A percentile compares a stretch with the other conserved stretches of the same genome.
Conservation (phyloP, 2,797 vertebrate species). For the Galago senegalensis region DNA sequence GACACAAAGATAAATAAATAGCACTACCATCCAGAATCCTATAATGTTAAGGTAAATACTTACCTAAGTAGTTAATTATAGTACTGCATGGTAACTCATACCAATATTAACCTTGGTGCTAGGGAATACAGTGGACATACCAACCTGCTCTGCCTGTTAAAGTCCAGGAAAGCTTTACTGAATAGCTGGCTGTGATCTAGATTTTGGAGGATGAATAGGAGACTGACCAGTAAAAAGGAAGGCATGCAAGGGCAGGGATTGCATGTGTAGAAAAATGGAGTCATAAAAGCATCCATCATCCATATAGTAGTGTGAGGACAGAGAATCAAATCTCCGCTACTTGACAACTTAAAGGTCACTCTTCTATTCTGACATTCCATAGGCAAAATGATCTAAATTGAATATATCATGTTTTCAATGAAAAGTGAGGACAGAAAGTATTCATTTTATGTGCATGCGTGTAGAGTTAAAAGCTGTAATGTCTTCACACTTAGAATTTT, state of each 20-base stretch:
- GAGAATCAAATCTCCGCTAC: not conserved
- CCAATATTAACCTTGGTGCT: not conserved
- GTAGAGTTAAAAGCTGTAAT: not conserved
- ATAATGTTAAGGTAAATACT: not conserved
- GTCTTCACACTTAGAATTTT: slow-evolving; percentile 13
- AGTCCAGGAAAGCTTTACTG: slow-evolving; percentile 21
- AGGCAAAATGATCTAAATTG: slow-evolving; percentile 22
- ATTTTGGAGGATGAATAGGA: not conserved
- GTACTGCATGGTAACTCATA: not conserved
- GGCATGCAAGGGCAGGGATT: not conserved
- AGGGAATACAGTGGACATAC: not conserved
- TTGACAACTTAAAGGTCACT: not conserved
- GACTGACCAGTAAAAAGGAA: slow-evolving; percentile 16
- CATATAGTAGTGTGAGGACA: not conserved
- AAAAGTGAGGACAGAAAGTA: not conserved
- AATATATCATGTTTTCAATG: not conserved
- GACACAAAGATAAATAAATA: slow-evolving; percentile 40
- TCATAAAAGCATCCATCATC: not conserved
- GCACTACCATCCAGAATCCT: not conserved
- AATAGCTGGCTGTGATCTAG: not conserved
- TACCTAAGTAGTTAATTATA: slow-evolving; percentile 30
- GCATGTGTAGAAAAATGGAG: not conserved
- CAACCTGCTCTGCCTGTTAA: not conserved
- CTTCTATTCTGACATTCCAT: not conserved
- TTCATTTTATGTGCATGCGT: not conserved